A percentile compares a stretch with the other conserved stretches of the same genome.
phyloP scores from a whole-genome alignment of 2,888 invertebrate genomes.

The Holacanthella duospinosa region DNA sequence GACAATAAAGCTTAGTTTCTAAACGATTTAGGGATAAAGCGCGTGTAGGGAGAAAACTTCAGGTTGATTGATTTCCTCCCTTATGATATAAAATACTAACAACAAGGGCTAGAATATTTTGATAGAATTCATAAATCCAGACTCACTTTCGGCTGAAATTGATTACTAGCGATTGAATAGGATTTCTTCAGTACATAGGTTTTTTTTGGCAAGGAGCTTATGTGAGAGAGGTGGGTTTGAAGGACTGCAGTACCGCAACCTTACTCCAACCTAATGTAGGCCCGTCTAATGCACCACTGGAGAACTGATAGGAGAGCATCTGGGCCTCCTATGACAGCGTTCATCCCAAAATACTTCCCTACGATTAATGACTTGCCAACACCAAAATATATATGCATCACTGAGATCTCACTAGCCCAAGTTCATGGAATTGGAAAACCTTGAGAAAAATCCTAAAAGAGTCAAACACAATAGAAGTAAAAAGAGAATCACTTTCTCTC shows the following conservation, averaged over 20 bases:
- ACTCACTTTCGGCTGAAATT: conserved; percentile 26
- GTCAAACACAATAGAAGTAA: neutral
- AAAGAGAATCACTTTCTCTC: neutral
- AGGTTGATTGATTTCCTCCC: conserved; percentile 30
- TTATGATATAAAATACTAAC: conserved; percentile 32
- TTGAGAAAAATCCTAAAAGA: no score
- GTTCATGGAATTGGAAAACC: conserved; percentile 23
- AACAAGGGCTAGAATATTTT: conserved; percentile 5
- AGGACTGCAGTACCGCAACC: no score
- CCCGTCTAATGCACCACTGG: neutral
- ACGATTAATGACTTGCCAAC: conserved; percentile 39
- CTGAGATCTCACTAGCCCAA: conserved; percentile 23
- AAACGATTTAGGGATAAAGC: no score
- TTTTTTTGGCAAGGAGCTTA: conserved; percentile 26
- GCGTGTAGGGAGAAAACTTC: neutral
- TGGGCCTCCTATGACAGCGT: conserved; percentile 37
- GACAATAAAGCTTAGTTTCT: no score
- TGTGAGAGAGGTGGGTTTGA: neutral
- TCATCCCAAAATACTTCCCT: conserved; percentile 38
- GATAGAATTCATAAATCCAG: conserved; percentile 34
- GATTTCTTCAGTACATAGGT: conserved; percentile 17
- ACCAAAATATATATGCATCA: conserved; percentile 38
- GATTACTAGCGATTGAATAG: conserved; percentile 36
- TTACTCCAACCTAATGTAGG: no score
- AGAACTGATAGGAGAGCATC: conserved; percentile 27